Conservation (phyloP, 2,888 invertebrate genomes). For the Nymphalis c-album region DNA sequence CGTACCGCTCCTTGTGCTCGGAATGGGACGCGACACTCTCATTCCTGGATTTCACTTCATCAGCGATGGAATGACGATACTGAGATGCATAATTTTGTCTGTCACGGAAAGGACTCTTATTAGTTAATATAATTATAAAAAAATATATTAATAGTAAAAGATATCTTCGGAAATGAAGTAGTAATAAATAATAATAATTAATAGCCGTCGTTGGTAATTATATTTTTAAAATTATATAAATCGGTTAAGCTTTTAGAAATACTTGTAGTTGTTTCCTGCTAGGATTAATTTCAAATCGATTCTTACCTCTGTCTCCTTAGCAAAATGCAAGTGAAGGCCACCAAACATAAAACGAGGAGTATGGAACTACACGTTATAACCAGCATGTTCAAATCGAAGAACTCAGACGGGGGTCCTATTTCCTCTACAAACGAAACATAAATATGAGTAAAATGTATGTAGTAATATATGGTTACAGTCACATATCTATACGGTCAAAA, state of each 20-base stretch:
- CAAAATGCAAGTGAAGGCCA: conserved; percentile 73
- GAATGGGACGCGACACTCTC: conserved; percentile 70
- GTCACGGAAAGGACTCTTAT: neutral
- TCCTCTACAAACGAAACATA: conserved; percentile 57
- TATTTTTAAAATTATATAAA: too few relatives aligned
- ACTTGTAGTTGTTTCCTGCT: too few relatives aligned
- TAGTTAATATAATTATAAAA: too few relatives aligned
- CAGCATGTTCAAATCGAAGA: conserved; percentile 73
- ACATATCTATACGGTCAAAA: too few relatives aligned
- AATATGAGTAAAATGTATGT: too few relatives aligned
- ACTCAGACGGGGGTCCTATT: conserved; percentile 74
- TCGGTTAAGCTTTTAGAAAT: too few relatives aligned
- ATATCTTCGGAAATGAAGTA: too few relatives aligned
- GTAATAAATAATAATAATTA: too few relatives aligned
- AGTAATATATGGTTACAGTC: too few relatives aligned
- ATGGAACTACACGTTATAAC: conserved; percentile 77
- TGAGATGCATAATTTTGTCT: conserved; percentile 71
- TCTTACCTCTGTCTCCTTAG: conserved; percentile 71
- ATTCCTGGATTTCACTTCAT: conserved; percentile 72
- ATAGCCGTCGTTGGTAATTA: too few relatives aligned
- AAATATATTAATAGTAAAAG: too few relatives aligned
- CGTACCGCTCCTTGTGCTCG: conserved; percentile 70
- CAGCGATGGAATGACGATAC: conserved; percentile 73
- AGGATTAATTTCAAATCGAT: neutral
- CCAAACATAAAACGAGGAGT: conserved; percentile 67